These are phyloP conservation scores for Apotomis capreana DNA, from an alignment of 2,888 invertebrate genomes.

Conservation along the genomic window DNA sequence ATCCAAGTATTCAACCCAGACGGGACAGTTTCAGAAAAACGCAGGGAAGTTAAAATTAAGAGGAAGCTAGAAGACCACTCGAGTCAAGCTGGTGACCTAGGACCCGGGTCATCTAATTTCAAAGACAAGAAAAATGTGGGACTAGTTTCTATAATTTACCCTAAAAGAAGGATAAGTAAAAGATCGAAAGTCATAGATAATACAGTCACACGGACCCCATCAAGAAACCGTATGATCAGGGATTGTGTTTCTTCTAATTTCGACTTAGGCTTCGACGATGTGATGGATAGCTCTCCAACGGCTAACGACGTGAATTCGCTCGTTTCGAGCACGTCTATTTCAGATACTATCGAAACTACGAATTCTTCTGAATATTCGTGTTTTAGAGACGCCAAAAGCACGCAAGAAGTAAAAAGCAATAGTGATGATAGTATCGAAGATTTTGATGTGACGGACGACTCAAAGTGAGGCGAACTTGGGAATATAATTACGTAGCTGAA, in stretches of 20 bases:
- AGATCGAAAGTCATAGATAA: not conserved
- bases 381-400: too few relatives aligned
- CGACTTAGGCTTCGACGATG: not conserved
- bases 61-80: not conserved
- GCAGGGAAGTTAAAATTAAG: slow-evolving; percentile 16
- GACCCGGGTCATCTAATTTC: not conserved
- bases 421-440: too few relatives aligned
- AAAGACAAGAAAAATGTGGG: slow-evolving; percentile 9
- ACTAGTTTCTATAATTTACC: not conserved
- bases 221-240: not conserved
- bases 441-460: too few relatives aligned
- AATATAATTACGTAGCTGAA: too few relatives aligned
- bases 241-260: not conserved
- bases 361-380: too few relatives aligned
- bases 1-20: slow-evolving; percentile 10
- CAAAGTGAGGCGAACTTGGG: too few relatives aligned
- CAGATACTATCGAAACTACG: too few relatives aligned
- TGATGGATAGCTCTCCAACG: too few relatives aligned
- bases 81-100: not conserved
- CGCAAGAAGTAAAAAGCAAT: too few relatives aligned
- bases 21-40: slow-evolving; percentile 12
- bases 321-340: too few relatives aligned
- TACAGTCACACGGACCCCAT: not conserved
- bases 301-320: too few relatives aligned
- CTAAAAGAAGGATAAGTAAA: not conserved